Evolutionary conservation across 1,140 invertebrate species (phyloP).

Genomic region (Vollenhovia emeryi): DNA sequence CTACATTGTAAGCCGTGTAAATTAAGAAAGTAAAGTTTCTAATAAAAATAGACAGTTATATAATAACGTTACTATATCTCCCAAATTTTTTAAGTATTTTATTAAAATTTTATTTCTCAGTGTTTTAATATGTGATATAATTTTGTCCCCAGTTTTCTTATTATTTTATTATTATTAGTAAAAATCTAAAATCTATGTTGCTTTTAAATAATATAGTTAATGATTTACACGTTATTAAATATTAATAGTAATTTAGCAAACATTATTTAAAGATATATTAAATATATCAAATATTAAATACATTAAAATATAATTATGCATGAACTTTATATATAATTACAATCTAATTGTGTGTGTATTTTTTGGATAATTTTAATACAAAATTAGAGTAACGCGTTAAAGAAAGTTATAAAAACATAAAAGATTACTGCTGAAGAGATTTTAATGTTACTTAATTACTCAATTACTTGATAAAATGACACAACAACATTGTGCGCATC

Average conservation of each 20-base stretch:
- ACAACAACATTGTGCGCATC: conserved; percentile 26
- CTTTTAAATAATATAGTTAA: not conserved
- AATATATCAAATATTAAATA: no score
- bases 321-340: conserved; percentile 1
- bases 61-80: not conserved
- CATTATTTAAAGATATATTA: no score
- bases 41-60: not conserved
- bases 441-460: conserved; percentile 5
- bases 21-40: not conserved
- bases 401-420: not conserved
- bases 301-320: no score
- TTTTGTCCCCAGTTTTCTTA: no score
- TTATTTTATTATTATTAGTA: not conserved
- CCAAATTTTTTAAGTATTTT: not conserved
- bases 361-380: not conserved
- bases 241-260: no score
- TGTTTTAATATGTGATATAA: no score
- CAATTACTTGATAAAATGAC: conserved; percentile 33
- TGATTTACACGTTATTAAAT: no score
- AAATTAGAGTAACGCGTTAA: not conserved
- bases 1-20: not conserved
- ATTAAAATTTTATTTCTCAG: no score
- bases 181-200: not conserved
- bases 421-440: not conserved
- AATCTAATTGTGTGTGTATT: not conserved